Evolutionary conservation across 2,888 invertebrate genomes (phyloP).

Genomic region (Agonopterix heracliana): DNA sequence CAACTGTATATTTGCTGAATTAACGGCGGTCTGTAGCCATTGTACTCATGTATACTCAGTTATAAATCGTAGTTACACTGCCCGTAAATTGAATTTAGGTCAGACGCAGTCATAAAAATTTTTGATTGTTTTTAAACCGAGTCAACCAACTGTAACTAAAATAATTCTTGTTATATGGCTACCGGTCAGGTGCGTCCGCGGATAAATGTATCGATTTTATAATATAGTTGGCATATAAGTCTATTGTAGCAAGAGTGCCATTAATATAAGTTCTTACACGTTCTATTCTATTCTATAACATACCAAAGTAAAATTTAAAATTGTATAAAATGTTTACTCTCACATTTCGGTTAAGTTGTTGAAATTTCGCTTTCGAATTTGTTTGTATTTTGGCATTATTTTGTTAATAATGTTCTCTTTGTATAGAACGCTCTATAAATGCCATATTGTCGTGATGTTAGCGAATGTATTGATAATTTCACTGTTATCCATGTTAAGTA

Average conservation of each 20-base stretch:
- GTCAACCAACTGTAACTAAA: no score
- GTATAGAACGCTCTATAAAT: constrained; percentile 1
- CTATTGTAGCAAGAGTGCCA: not conserved
- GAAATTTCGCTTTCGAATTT: not conserved
- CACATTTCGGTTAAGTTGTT: constrained; percentile 11
- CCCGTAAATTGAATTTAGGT: no score
- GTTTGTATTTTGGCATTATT: not conserved
- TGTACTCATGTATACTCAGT: no score
- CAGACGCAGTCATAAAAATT: no score
- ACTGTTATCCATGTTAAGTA: constrained; percentile 43
- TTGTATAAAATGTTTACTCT: constrained; percentile 14
- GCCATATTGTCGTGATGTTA: constrained; percentile 24
- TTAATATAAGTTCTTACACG: constrained; percentile 1
- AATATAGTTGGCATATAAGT: not conserved
- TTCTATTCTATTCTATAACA: constrained; percentile 9
- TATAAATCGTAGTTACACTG: no score
- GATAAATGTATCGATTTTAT: not conserved
- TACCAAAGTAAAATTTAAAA: constrained; percentile 17
- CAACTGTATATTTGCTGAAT: no score
- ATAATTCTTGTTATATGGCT: not conserved
- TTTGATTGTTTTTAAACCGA: no score
- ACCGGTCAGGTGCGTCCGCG: not conserved
- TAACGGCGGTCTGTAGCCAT: no score
- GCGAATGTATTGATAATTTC: constrained; percentile 28
- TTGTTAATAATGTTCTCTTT: not conserved